Conservation (phyloP, 1,140 invertebrate species). For the Drosophila biarmipes region DNA sequence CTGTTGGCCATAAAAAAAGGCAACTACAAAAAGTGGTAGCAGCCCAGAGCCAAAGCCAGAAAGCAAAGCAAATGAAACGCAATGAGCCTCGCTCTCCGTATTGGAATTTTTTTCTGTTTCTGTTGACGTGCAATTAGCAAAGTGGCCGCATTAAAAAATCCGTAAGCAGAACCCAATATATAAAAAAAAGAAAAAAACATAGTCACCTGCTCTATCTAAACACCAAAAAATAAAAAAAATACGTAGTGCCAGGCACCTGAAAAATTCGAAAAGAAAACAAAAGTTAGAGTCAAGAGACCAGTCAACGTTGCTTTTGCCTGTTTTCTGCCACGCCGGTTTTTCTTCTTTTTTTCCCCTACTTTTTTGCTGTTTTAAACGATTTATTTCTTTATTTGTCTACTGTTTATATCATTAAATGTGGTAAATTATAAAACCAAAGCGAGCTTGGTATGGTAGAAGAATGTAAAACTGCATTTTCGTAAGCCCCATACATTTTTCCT, state of each 20-base stretch:
- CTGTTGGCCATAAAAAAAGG: conserved; percentile 11
- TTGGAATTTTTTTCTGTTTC: conserved; percentile 34
- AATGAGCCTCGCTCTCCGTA: conserved; percentile 41
- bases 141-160: conserved; percentile 39
- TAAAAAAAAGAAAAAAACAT: conserved; percentile 2
- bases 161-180: conserved; percentile 8
- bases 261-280: conserved; percentile 16
- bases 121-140: conserved; percentile 61
- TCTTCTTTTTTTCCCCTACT: conserved; percentile 9
- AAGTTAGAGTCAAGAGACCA: conserved; percentile 17
- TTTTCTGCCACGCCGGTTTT: conserved; percentile 69
- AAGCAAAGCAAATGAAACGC: conserved; percentile 26
- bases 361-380: background rate
- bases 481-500: background rate
- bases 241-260: background rate
- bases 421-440: background rate
- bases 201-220: conserved; percentile 9
- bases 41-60: conserved; percentile 37
- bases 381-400: conserved; percentile 4
- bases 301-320: conserved; percentile 19
- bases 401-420: conserved; percentile 11
- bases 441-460: conserved; percentile 3
- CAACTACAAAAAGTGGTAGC: conserved; percentile 44
- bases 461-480: conserved; percentile 20
- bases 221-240: background rate